A percentile compares a stretch with the other conserved stretches of the same genome.
Evolutionary conservation across 2,113 vertebrate genomes (phyloP).

Genomic region (Austrofundulus limnaeus): DNA sequence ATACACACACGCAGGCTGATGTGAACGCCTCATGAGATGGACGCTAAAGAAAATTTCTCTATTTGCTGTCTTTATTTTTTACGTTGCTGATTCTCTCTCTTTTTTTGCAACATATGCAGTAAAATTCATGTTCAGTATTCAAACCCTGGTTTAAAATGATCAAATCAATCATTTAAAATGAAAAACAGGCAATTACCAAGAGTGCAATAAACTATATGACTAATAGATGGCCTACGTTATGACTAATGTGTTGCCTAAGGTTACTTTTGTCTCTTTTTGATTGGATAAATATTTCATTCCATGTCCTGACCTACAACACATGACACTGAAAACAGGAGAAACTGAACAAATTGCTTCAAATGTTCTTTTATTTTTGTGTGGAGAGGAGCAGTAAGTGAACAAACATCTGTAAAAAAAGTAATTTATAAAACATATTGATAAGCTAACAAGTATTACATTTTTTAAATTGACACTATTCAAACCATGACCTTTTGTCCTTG

Average conservation of each 20-base stretch:
- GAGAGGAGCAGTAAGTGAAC: neutral
- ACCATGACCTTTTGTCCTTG: neutral
- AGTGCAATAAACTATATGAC: slow-evolving; percentile 65
- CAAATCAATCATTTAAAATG: slow-evolving; percentile 62
- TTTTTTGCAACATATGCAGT: slow-evolving; percentile 32
- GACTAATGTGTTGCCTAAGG: slow-evolving; percentile 74
- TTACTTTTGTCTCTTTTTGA: slow-evolving; percentile 64
- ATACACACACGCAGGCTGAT: slow-evolving; percentile 7
- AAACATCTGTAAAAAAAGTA: slow-evolving; percentile 1
- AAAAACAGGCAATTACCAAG: slow-evolving; percentile 64
- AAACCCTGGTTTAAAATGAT: slow-evolving; percentile 48
- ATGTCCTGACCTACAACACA: slow-evolving; percentile 56
- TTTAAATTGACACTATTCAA: neutral
- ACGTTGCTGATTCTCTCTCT: neutral
- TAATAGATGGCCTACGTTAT: slow-evolving; percentile 62
- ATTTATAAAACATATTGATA: neutral
- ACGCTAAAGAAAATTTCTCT: slow-evolving; percentile 7
- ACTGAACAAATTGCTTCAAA: slow-evolving; percentile 65
- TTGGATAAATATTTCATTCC: slow-evolving; percentile 76
- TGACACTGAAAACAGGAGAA: slow-evolving; percentile 58
- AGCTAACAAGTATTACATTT: neutral
- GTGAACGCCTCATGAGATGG: neutral
- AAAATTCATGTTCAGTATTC: slow-evolving; percentile 48
- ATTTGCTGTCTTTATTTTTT: neutral
- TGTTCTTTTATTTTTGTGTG: slow-evolving; percentile 43